Conservation (phyloP, 2,113 vertebrate species). For the Leiothrix lutea region DNA sequence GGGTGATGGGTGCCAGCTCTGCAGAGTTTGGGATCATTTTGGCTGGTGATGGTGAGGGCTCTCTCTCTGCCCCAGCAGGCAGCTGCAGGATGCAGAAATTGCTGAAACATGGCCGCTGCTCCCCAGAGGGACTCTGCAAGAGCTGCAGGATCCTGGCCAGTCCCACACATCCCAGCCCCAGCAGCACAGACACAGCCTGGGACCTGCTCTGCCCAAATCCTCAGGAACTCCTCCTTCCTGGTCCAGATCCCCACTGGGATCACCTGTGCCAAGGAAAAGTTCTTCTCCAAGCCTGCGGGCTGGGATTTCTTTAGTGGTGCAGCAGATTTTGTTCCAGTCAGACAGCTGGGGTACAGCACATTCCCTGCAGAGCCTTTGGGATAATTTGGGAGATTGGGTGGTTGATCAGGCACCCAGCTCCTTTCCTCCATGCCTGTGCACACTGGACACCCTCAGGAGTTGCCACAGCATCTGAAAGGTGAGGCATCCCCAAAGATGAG, state of each 20-base stretch:
- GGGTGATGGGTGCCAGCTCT: not conserved
- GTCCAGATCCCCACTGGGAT: rapidly evolving
- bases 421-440: not conserved
- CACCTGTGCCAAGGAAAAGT: not conserved
- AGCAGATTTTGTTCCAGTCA: rapidly evolving
- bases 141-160: not conserved
- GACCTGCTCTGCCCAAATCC: not conserved
- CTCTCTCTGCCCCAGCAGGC: not conserved
- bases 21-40: not conserved
- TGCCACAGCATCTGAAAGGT: not conserved
- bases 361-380: not conserved
- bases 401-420: not conserved
- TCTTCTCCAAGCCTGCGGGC: not conserved
- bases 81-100: not conserved
- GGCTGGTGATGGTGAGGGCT: rapidly evolving
- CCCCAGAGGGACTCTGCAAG: not conserved
- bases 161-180: rapidly evolving
- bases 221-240: not conserved
- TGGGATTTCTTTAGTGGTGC: not conserved
- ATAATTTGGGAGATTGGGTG: rapidly evolving
- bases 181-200: rapidly evolving
- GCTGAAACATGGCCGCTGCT: rapidly evolving
- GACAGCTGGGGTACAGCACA: rapidly evolving
- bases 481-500: not conserved
- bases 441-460: not conserved